A percentile compares a stretch with the other conserved stretches of the same genome.
Evolutionary conservation across 2,797 vertebrate genomes (phyloP).

Genomic region (Chloroceryle inda): DNA sequence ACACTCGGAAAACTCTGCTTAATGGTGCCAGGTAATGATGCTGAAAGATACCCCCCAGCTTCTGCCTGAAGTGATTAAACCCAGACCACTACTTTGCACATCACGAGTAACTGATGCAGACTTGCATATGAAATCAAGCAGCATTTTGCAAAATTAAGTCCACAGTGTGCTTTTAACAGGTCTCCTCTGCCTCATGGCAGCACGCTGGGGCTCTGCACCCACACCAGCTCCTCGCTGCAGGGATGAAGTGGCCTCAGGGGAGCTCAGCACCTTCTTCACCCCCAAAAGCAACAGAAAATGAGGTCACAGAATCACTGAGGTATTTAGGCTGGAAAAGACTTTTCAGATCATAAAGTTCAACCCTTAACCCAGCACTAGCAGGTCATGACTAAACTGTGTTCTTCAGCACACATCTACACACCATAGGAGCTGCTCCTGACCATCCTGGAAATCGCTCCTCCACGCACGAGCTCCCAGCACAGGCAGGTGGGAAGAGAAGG

Average conservation of each 20-base stretch:
- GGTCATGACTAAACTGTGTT: neutral
- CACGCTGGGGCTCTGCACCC: neutral
- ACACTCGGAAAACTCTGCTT: neutral
- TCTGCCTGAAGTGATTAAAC: conserved; percentile 28
- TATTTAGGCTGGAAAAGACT: neutral
- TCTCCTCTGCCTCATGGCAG: neutral
- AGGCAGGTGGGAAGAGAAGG: neutral
- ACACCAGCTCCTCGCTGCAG: neutral
- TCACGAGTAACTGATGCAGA: neutral
- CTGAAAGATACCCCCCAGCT: conserved; percentile 33
- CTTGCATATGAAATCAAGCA: neutral
- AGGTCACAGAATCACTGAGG: neutral
- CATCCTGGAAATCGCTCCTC: rapidly evolving
- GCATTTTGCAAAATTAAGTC: neutral
- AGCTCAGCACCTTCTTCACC: neutral
- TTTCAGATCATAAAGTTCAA: neutral
- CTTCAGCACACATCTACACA: neutral
- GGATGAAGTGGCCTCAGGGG: neutral
- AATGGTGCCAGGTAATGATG: conserved; percentile 60
- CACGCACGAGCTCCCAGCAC: neutral
- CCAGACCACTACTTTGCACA: neutral
- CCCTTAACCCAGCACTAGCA: neutral
- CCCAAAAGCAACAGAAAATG: neutral
- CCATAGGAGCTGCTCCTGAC: neutral
- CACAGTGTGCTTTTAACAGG: neutral